Percentiles rank a stretch among this genome's conserved stretches.
Evolutionary conservation across 2,888 invertebrate genomes (phyloP).

Genomic region (Cerceris ruficornis): DNA sequence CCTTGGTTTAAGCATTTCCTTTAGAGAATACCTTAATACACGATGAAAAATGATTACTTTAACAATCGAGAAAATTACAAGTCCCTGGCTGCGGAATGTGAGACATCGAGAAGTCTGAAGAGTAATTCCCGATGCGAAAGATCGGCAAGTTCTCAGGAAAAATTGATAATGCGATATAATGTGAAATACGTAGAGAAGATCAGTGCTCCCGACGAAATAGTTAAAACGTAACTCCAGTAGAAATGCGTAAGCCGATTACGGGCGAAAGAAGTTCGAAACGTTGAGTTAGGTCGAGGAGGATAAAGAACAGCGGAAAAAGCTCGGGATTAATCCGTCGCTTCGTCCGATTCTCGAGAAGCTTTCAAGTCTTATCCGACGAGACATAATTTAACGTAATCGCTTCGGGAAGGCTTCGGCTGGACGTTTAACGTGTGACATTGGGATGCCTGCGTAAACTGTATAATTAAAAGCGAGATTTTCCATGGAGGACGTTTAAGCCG

Average conservation of each 20-base stretch:
- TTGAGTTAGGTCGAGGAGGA: conserved; percentile 9
- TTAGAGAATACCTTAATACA: no score
- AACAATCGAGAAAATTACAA: no score
- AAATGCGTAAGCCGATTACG: conserved; percentile 20
- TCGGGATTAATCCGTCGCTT: conserved; percentile 16
- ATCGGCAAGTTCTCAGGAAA: background rate
- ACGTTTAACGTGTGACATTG: background rate
- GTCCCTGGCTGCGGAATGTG: no score
- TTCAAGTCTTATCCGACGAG: background rate
- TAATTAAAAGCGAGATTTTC: background rate
- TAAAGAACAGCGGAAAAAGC: background rate
- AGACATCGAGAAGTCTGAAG: no score
- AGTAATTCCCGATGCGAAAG: no score
- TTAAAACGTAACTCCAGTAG: background rate
- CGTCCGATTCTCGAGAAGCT: background rate
- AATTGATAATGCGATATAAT: background rate
- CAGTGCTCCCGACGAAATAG: background rate
- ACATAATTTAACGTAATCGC: background rate
- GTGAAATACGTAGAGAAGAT: background rate
- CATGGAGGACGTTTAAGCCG: no score
- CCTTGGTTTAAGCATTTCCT: no score
- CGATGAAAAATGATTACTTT: no score
- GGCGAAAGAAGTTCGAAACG: conserved; percentile 24
- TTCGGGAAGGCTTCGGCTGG: background rate
- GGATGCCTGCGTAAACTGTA: background rate